Conservation (phyloP, 2,797 vertebrate genomes). For the Botia kubotai region DNA sequence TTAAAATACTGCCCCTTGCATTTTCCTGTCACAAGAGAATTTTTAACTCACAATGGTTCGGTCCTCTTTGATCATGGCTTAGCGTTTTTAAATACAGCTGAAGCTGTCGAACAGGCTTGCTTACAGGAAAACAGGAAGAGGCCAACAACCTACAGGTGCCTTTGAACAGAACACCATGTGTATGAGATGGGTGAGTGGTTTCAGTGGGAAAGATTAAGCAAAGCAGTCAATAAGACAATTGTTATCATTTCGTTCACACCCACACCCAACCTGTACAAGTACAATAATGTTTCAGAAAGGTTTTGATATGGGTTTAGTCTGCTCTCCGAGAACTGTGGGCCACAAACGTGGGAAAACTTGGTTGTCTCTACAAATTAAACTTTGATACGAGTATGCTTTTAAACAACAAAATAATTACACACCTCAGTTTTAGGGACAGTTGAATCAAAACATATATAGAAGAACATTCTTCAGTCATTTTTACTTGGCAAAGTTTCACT, state of each 20-base stretch:
- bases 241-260: not conserved
- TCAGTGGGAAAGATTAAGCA: not conserved
- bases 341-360: not conserved
- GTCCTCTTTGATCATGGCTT: not conserved
- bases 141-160: constrained; percentile 33
- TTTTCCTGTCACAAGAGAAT: constrained; percentile 6
- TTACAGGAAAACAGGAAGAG: constrained; percentile 50
- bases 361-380: constrained; percentile 1
- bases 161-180: constrained; percentile 14
- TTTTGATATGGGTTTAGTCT: not conserved
- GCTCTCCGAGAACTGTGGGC: not conserved
- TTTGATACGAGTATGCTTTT: not conserved
- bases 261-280: not conserved
- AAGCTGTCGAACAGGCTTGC: not conserved
- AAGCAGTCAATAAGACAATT: constrained; percentile 11
- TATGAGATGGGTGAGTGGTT: constrained; percentile 6
- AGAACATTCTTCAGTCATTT: not conserved
- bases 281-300: not conserved
- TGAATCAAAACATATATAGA: not conserved
- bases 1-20: not conserved
- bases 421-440: not conserved
- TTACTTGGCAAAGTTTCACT: not conserved
- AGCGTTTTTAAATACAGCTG: constrained; percentile 23
- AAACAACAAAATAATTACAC: not conserved
- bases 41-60: not conserved